These are phyloP conservation scores for Saxidomus purpurata DNA, from an alignment of 1,140 invertebrate species.

Conservation along the genomic window DNA sequence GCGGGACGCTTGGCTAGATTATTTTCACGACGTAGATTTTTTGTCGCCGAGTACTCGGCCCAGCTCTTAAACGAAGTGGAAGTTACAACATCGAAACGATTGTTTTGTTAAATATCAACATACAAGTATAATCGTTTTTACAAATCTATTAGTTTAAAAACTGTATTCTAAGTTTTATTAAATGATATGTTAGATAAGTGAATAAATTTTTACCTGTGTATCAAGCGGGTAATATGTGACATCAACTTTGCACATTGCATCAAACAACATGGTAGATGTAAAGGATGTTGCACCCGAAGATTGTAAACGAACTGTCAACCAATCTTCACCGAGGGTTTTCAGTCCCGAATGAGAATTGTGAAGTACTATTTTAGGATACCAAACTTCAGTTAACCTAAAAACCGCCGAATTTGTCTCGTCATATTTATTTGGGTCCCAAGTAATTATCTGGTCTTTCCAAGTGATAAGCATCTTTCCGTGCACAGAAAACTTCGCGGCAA, in stretches of 20 bases:
- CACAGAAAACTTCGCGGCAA: background rate
- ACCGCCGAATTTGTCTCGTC: background rate
- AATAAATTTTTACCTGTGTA: slow-evolving; percentile 16
- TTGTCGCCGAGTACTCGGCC: no score
- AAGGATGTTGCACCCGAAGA: background rate
- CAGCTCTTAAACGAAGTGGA: no score
- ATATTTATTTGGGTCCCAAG: background rate
- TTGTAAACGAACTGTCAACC: background rate
- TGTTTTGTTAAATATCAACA: no score
- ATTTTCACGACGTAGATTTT: no score
- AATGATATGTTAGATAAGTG: no score
- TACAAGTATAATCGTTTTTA: background rate
- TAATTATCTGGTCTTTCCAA: background rate
- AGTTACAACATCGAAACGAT: no score
- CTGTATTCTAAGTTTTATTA: background rate
- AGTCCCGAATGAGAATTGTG: slow-evolving; percentile 5
- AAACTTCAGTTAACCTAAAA: background rate
- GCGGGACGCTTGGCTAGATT: no score
- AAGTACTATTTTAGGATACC: slow-evolving; percentile 30
- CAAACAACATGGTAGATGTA: slow-evolving; percentile 12
- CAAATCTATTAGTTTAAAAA: background rate
- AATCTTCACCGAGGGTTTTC: background rate
- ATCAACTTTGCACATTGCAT: slow-evolving; percentile 1
- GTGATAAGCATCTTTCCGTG: background rate
- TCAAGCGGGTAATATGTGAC: slow-evolving; percentile 40